Evolutionary conservation across 1,140 invertebrate genomes (phyloP).

Genomic region (Cherax quadricarinatus): DNA sequence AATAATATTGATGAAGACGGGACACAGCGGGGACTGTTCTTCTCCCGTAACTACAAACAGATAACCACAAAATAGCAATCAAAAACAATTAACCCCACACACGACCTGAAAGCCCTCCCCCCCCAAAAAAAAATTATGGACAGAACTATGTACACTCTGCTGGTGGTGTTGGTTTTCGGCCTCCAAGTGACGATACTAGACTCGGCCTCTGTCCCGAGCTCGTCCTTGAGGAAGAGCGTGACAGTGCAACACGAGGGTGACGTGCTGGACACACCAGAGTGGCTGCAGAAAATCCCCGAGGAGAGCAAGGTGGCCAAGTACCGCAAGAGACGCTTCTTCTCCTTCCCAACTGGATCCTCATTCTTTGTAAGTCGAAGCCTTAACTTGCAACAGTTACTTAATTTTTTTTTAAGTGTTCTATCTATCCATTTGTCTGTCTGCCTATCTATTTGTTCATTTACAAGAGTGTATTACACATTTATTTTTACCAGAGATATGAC

Average conservation of each 20-base stretch:
- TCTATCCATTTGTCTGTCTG: no score
- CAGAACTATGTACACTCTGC: not conserved
- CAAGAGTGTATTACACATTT: no score
- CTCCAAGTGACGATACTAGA: not conserved
- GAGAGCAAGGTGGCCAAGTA: slow-evolving; percentile 52
- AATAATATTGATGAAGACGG: no score
- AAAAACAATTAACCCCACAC: no score
- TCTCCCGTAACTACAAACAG: no score
- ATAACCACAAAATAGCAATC: no score
- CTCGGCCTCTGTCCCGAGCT: not conserved
- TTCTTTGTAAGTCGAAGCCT: not conserved
- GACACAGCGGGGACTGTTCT: no score
- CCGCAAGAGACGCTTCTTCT: slow-evolving; percentile 39
- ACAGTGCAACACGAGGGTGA: not conserved
- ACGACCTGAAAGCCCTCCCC: no score
- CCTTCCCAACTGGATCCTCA: not conserved
- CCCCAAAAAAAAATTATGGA: not conserved
- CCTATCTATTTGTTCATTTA: no score
- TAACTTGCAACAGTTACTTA: no score
- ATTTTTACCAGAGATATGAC: no score
- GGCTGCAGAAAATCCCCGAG: slow-evolving; percentile 44
- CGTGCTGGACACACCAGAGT: slow-evolving; percentile 18
- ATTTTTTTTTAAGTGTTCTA: no score
- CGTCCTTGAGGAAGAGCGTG: not conserved
- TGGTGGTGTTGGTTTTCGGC: not conserved